Conservation (phyloP, 2,888 invertebrate genomes). For the Hermaeophaga mercurialis region DNA sequence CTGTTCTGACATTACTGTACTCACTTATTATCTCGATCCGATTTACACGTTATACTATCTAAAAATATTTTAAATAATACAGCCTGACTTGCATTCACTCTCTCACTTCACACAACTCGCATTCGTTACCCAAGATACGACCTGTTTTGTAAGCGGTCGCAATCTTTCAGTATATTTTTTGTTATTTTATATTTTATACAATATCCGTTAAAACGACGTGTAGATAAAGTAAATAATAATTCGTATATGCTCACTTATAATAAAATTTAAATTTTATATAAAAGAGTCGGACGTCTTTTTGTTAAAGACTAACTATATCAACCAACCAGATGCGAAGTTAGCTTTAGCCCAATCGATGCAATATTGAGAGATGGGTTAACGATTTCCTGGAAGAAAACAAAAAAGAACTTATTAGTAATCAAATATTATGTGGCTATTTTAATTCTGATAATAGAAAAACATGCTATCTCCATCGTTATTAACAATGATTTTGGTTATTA, state of each 20-base stretch:
- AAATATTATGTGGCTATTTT: too few species aligned
- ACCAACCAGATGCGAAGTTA: conserved; percentile 47
- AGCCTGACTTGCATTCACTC: conserved; percentile 56
- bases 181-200: conserved; percentile 45
- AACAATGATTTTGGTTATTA: too few species aligned
- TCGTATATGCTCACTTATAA: conserved; percentile 50
- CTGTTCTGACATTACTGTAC: conserved; percentile 40
- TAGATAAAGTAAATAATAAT: conserved; percentile 49
- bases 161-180: conserved; percentile 31
- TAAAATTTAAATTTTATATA: conserved; percentile 48
- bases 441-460: too few species aligned
- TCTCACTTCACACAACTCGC: conserved; percentile 36
- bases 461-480: too few species aligned
- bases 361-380: conserved; percentile 51
- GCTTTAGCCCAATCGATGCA: conserved; percentile 50
- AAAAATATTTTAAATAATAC: conserved; percentile 52
- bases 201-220: conserved; percentile 45
- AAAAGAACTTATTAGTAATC: too few species aligned
- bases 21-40: conserved; percentile 42
- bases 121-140: conserved; percentile 36
- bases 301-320: conserved; percentile 37
- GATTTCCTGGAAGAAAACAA: conserved; percentile 55
- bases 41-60: conserved; percentile 41
- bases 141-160: conserved; percentile 44
- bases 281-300: conserved; percentile 43